Evolutionary conservation across 2,113 vertebrate genomes (phyloP).

Genomic region (Gopherus evgoodei): DNA sequence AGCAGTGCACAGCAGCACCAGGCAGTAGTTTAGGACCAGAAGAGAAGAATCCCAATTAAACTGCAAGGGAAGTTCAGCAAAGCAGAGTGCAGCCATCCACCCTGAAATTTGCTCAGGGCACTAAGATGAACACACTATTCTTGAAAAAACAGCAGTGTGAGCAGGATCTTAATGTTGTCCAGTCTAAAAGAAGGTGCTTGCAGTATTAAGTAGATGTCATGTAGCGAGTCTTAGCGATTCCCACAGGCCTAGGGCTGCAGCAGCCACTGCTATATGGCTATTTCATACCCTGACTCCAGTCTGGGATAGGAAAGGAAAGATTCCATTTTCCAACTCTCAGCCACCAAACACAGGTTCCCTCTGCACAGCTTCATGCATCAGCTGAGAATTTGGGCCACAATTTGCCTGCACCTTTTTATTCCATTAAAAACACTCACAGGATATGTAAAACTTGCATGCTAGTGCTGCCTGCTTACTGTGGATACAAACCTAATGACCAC

Average conservation of each 20-base stretch:
- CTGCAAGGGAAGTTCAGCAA: neutral
- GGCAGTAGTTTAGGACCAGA: neutral
- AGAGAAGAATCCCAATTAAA: neutral
- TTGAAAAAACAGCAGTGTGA: neutral
- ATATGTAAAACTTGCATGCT: neutral
- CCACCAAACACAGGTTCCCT: neutral
- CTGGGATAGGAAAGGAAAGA: neutral
- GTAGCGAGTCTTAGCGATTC: neutral
- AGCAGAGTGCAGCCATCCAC: neutral
- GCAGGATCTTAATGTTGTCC: neutral
- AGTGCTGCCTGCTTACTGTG: neutral
- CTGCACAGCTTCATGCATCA: neutral
- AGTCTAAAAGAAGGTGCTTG: neutral
- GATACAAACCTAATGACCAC: constrained; percentile 26
- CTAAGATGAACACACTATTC: neutral
- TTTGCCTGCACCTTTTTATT: neutral
- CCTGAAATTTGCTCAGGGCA: neutral
- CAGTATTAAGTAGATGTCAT: neutral
- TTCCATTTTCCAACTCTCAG: neutral
- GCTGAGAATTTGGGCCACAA: neutral
- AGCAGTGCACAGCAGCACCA: neutral
- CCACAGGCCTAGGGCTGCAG: neutral
- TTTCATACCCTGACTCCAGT: neutral
- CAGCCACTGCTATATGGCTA: too few relatives aligned
- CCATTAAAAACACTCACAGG: neutral